phyloP scores from a whole-genome alignment of 2,797 vertebrate genomes.

The Potorous gilbertii region DNA sequence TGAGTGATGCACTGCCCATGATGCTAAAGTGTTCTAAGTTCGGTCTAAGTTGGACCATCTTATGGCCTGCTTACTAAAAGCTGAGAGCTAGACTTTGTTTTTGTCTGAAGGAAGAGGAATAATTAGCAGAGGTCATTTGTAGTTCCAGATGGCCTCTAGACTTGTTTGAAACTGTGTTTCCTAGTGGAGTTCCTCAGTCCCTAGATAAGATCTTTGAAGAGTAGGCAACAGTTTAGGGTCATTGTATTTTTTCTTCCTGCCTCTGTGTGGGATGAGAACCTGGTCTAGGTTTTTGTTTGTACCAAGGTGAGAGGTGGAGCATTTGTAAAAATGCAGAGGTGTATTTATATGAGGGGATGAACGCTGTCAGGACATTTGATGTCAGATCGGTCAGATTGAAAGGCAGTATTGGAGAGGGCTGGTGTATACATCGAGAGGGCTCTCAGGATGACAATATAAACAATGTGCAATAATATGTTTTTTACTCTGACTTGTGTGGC shows the following conservation, averaged over 20 bases:
- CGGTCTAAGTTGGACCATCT: background rate
- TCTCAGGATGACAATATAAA: constrained; percentile 75
- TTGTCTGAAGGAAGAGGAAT: background rate
- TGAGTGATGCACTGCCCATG: constrained; percentile 42
- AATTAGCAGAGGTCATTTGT: background rate
- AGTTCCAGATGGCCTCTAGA: constrained; percentile 1
- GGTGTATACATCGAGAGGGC: background rate
- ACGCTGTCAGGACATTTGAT: background rate
- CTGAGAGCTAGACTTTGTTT: background rate
- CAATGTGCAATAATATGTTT: constrained; percentile 82
- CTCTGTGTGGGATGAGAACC: background rate
- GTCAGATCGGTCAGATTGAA: constrained; percentile 8
- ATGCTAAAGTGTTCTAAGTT: constrained; percentile 3
- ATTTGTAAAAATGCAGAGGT: background rate
- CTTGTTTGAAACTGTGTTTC: constrained; percentile 18
- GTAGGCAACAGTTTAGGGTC: constrained; percentile 1
- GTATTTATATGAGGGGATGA: background rate
- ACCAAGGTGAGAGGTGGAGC: background rate
- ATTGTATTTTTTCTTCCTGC: background rate
- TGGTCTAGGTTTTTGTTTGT: background rate
- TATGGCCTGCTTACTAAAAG: background rate
- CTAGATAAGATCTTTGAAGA: background rate
- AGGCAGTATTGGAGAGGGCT: constrained; percentile 53
- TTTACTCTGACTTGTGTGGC: constrained; percentile 42
- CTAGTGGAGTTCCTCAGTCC: background rate